Evolutionary conservation across 2,113 vertebrate genomes (phyloP), one percentile per base, ranked within the genome.

Genomic region (Phalacrocorax pelagicus): DNA sequence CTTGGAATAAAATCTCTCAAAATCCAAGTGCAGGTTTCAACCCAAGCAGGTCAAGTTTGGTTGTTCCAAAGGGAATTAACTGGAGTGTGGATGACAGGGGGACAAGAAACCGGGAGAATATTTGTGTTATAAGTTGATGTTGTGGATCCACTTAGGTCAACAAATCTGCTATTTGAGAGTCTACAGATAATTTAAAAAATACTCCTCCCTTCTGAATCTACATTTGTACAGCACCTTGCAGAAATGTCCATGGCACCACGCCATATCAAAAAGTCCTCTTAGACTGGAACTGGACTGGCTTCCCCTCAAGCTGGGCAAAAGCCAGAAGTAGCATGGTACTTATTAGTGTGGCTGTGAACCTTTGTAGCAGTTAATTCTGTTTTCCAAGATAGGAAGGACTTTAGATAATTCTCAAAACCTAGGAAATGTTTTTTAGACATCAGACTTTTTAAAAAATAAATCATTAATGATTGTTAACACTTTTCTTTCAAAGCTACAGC

Each of bases 261-360:
- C 3, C 8, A 9, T 34, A 12, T 46, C 40, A 69, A 46, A 46
- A 52, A 23, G 18, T 22, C 23, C 26, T 13, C 30, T 67, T 58
- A 38, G 12, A 36, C 5, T 69, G 40, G 26, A 69, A 32, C 17
- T 20, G 49, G 17, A 44, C 17, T 24, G n/a, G 3, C 17, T 89
- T 82, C 22, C 18, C 32, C 22, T 55, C 38, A 79, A 51, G 3
- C 16, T 47, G 10, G 22, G 4, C 15, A 42, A 46, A 83, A 70
- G 0, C 15, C 3, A 59, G 27, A 54, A 32, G 7, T n/a, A 54
- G 2, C 17, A 38, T 5, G 2, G 3, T 44, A 44, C 5, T 26
- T 70, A 6, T 7, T 32, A 30, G 7, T 8, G 20, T 22, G 49
- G 20, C 24, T 44, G 6, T 16, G n/a, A 79, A n/a, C 4, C 1